These are phyloP conservation scores for Gephyroberyx darwinii DNA, from an alignment of 2,797 vertebrate genomes.

Conservation along the genomic window DNA sequence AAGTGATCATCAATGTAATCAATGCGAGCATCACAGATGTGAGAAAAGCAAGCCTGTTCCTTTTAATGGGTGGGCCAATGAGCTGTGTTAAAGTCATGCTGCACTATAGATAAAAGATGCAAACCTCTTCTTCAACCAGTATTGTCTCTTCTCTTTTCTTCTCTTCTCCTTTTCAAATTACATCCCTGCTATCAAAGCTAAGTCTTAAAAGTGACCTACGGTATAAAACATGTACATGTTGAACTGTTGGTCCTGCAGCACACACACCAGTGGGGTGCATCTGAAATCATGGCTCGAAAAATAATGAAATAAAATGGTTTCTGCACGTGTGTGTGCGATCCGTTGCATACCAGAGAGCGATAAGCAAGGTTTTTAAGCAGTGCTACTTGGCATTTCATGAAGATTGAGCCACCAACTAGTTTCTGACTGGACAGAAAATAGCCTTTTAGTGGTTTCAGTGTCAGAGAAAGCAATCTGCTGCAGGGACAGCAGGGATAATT, in stretches of 20 bases:
- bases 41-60: conserved; percentile 44
- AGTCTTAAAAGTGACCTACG: conserved; percentile 5
- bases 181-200: not conserved
- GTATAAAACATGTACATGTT: conserved; percentile 2
- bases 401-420: conserved; percentile 40
- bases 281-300: not conserved
- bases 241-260: not conserved
- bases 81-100: conserved; percentile 63
- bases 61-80: conserved; percentile 60
- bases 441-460: conserved; percentile 33
- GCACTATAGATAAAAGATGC: conserved; percentile 40
- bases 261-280: not conserved
- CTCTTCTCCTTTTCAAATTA: conserved; percentile 14
- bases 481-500: not conserved
- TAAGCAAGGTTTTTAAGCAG: conserved; percentile 32
- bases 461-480: conserved; percentile 29
- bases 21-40: conserved; percentile 57
- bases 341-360: conserved; percentile 34
- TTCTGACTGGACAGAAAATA: conserved; percentile 39
- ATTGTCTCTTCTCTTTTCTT: conserved; percentile 1
- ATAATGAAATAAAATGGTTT: not conserved
- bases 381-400: conserved; percentile 26
- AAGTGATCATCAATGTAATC: conserved; percentile 60
- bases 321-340: not conserved
- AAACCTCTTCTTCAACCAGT: conserved; percentile 34